phyloP scores from a whole-genome alignment of 1,140 invertebrate species.

The Idris sp. region DNA sequence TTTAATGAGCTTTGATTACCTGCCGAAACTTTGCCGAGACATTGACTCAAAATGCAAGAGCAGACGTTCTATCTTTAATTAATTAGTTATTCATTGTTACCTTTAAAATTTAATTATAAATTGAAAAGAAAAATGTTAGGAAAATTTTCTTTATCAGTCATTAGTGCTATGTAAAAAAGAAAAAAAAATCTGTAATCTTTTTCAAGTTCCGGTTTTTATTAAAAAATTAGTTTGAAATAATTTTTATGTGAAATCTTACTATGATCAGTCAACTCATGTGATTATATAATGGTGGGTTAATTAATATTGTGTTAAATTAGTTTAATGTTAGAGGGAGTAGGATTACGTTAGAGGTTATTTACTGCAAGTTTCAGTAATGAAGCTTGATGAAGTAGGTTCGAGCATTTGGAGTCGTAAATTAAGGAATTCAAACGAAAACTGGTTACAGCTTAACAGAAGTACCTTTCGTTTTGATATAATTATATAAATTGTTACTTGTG shows the following conservation, averaged over 20 bases:
- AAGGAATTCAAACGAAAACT: constrained; percentile 13
- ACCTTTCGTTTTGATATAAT: not conserved
- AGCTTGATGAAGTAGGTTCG: constrained; percentile 29
- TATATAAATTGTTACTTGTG: not conserved
- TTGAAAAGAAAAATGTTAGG: too few relatives aligned
- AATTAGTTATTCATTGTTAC: not conserved
- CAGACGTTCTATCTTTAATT: constrained; percentile 3
- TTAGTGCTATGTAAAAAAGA: too few relatives aligned
- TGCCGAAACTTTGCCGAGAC: constrained; percentile 23
- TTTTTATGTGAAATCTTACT: too few relatives aligned
- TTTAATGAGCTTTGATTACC: constrained; percentile 30
- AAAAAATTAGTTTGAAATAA: too few relatives aligned
- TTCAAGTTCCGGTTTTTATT: too few relatives aligned
- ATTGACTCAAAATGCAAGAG: constrained; percentile 9
- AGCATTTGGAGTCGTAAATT: constrained; percentile 10
- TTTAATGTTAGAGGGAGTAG: constrained; percentile 21
- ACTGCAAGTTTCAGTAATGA: constrained; percentile 27
- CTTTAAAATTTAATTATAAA: too few relatives aligned
- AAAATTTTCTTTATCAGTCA: too few relatives aligned
- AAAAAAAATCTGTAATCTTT: too few relatives aligned
- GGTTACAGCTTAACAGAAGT: not conserved
- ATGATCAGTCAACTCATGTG: not conserved
- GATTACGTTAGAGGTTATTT: constrained; percentile 28
- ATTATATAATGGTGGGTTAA: constrained; percentile 24
- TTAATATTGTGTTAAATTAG: constrained; percentile 24